These are phyloP conservation scores for Mugil cephalus DNA, from an alignment of 2,113 vertebrate genomes.

Conservation along the genomic window DNA sequence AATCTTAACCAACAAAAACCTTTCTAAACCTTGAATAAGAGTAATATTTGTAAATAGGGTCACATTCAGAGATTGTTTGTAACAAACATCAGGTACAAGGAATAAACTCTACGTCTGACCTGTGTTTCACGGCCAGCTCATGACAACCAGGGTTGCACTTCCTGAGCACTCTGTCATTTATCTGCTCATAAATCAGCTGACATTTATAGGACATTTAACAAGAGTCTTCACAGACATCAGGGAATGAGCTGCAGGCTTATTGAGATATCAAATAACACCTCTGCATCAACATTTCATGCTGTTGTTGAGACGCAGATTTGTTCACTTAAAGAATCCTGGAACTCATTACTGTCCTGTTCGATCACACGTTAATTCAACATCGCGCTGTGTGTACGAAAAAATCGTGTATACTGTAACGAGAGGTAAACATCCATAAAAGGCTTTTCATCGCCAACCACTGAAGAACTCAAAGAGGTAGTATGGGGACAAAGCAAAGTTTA, in stretches of 20 bases:
- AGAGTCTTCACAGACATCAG: slow-evolving; percentile 24
- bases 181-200: slow-evolving; percentile 60
- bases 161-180: slow-evolving; percentile 39
- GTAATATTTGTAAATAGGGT: background rate
- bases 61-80: background rate
- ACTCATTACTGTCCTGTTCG: background rate
- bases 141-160: slow-evolving; percentile 34
- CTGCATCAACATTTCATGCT: slow-evolving; percentile 45
- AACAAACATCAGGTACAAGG: slow-evolving; percentile 18
- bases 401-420: background rate
- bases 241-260: slow-evolving; percentile 41
- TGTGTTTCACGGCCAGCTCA: slow-evolving; percentile 22
- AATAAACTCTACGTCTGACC: slow-evolving; percentile 9
- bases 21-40: background rate
- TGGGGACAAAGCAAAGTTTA: background rate
- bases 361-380: background rate
- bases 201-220: slow-evolving; percentile 63
- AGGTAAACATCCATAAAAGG: slow-evolving; percentile 5
- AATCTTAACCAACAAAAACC: background rate
- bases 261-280: slow-evolving; percentile 54
- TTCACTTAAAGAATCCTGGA: background rate
- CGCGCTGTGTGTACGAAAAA: background rate
- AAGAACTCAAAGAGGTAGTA: background rate
- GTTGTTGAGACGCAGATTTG: slow-evolving; percentile 1
- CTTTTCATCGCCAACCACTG: background rate